A percentile compares a stretch with the other conserved stretches of the same genome.
phyloP scores from a whole-genome alignment of 1,140 invertebrate species.

The Drosophila arawakana region DNA sequence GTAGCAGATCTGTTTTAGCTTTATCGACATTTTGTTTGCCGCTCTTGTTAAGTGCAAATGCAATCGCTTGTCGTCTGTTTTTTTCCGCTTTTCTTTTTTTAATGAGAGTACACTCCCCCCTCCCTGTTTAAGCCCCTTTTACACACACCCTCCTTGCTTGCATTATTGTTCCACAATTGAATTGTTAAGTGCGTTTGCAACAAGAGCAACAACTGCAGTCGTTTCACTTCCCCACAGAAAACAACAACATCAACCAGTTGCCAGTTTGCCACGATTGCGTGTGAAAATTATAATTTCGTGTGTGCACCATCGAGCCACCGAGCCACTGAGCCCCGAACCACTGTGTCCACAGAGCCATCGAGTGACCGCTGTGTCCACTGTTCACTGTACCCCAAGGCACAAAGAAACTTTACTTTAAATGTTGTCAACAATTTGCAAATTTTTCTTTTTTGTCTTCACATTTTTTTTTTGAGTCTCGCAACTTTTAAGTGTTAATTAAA shows the following conservation, averaged over 20 bases:
- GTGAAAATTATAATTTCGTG: slow-evolving; percentile 83
- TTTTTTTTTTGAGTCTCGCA: slow-evolving; percentile 37
- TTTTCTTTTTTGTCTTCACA: slow-evolving; percentile 2
- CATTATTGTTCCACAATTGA: slow-evolving; percentile 74
- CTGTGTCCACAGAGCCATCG: slow-evolving; percentile 12
- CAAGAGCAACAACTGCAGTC: slow-evolving; percentile 23
- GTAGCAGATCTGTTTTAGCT: slow-evolving; percentile 37
- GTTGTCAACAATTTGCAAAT: slow-evolving; percentile 80
- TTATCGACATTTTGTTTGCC: slow-evolving; percentile 57
- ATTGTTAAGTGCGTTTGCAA: slow-evolving; percentile 71
- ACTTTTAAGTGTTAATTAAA: slow-evolving; percentile 77
- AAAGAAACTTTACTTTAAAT: slow-evolving; percentile 57
- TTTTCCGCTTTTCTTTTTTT: slow-evolving; percentile 32
- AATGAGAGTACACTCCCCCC: slow-evolving; percentile 30
- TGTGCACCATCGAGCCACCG: slow-evolving; percentile 42
- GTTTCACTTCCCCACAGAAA: slow-evolving; percentile 11
- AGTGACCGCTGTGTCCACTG: slow-evolving; percentile 25
- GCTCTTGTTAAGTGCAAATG: slow-evolving; percentile 78
- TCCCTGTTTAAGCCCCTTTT: neutral
- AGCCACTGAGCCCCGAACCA: slow-evolving; percentile 15
- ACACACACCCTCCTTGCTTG: neutral
- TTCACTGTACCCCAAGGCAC: neutral
- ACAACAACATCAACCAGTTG: neutral
- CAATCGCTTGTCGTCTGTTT: slow-evolving; percentile 37
- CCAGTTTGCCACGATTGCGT: slow-evolving; percentile 55